Evolutionary conservation across 2,113 vertebrate species (phyloP).

Genomic region (Gallinago undulata): DNA sequence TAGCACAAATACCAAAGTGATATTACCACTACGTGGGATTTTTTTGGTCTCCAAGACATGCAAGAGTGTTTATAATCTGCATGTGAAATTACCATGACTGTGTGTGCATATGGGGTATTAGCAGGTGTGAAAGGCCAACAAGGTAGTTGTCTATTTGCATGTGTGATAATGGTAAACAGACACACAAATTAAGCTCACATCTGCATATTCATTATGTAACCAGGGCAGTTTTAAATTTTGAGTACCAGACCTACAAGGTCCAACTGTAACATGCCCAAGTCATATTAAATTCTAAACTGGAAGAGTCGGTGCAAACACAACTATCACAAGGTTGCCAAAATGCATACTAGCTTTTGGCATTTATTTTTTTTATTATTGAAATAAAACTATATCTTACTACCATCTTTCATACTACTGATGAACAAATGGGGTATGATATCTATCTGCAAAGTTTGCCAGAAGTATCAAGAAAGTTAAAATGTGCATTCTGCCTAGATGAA

Average conservation of each 20-base stretch:
- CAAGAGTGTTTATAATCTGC: background rate
- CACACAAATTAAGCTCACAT: background rate
- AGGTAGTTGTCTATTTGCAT: background rate
- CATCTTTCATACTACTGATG: background rate
- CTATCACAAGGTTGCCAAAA: background rate
- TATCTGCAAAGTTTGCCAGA: background rate
- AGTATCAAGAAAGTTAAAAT: background rate
- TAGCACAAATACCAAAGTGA: background rate
- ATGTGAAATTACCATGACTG: background rate
- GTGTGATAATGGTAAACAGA: background rate
- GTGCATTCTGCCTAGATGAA: background rate
- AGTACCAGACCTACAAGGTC: background rate
- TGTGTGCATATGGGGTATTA: background rate
- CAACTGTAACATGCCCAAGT: background rate
- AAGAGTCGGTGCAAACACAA: background rate
- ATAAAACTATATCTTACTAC: background rate
- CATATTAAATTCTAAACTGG: background rate
- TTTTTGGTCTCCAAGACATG: background rate
- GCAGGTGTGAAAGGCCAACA: constrained; percentile 20
- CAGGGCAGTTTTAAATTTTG: background rate
- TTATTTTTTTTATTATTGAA: background rate
- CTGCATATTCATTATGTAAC: background rate
- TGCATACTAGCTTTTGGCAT: background rate
- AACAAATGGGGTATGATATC: background rate
- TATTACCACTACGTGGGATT: background rate